Conservation (phyloP, 2,888 invertebrate genomes). For the Norana najaformis region DNA sequence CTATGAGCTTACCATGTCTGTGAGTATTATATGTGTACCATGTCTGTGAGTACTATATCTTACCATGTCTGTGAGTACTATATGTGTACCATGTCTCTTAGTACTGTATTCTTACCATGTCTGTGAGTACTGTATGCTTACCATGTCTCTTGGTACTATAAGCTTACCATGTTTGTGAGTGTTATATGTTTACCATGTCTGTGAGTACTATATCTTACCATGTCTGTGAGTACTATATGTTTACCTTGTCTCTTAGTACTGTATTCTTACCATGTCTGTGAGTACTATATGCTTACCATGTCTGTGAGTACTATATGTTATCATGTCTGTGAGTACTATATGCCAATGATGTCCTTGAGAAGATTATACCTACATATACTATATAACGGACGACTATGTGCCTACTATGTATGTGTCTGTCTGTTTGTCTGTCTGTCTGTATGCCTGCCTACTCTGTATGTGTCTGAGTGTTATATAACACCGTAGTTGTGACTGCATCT, state of each 20-base stretch:
- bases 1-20: no score
- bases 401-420: no score
- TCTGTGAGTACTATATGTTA: no score
- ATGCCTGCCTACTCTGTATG: no score
- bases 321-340: not conserved
- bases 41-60: not conserved
- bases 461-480: no score
- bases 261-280: not conserved
- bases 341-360: no score
- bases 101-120: not conserved
- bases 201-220: not conserved
- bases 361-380: no score
- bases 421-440: no score
- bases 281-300: no score
- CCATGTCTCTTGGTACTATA: no score
- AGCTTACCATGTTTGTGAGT: no score
- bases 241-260: not conserved
- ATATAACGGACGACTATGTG: no score
- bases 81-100: not conserved
- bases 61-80: not conserved
- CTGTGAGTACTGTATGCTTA: not conserved
- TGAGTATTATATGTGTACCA: not conserved
- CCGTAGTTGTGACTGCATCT: not conserved
- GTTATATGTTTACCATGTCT: not conserved
- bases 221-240: not conserved